Percentiles rank a stretch among this genome's conserved stretches.
Evolutionary conservation across 1,140 invertebrate genomes (phyloP).

Genomic region (Maconellicoccus hirsutus): DNA sequence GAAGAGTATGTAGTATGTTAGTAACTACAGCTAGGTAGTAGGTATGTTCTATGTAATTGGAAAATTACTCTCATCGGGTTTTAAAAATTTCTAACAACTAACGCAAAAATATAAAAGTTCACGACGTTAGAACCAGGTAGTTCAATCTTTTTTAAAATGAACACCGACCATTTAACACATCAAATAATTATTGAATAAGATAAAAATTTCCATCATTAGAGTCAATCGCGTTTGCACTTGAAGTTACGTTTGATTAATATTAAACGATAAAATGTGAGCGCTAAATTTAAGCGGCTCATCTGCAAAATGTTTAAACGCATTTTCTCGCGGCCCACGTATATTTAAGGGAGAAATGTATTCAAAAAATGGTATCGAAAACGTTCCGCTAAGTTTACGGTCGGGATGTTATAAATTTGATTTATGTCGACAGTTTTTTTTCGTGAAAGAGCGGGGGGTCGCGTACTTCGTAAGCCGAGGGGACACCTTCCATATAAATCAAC

Average conservation of each 20-base stretch:
- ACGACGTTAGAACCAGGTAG: too few relatives aligned
- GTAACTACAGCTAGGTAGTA: too few relatives aligned
- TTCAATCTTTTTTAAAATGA: too few relatives aligned
- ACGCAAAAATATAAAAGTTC: too few relatives aligned
- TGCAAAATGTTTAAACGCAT: conserved; percentile 4
- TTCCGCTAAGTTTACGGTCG: conserved; percentile 6
- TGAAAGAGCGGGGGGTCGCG: not conserved
- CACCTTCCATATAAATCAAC: conserved; percentile 2
- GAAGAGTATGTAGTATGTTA: too few relatives aligned
- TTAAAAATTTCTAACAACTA: too few relatives aligned
- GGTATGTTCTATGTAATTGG: too few relatives aligned
- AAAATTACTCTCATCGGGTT: too few relatives aligned
- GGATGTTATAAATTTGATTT: conserved; percentile 6
- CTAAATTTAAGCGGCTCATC: conserved; percentile 8
- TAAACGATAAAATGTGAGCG: not conserved
- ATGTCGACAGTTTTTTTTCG: not conserved
- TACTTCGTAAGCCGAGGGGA: not conserved
- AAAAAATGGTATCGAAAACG: conserved; percentile 9
- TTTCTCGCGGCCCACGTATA: not conserved
- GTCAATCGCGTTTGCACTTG: not conserved
- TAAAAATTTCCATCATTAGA: not conserved
- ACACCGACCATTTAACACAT: not conserved
- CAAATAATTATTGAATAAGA: not conserved
- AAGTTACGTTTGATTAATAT: not conserved
- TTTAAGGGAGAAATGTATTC: conserved; percentile 9